Conservation (phyloP, 2,797 vertebrate species). For the Tenualosa ilisha region DNA sequence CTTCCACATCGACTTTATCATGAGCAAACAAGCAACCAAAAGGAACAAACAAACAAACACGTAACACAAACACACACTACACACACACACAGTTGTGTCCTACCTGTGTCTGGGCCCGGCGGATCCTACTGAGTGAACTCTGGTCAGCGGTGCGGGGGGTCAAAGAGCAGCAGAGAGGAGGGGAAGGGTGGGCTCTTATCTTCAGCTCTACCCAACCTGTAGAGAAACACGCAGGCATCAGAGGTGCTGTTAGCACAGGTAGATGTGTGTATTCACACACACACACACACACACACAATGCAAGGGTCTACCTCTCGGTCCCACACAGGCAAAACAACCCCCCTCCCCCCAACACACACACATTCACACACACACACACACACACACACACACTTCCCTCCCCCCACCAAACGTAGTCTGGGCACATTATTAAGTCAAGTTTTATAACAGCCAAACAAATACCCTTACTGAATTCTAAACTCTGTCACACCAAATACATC, state of each 20-base stretch:
- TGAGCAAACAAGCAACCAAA: neutral
- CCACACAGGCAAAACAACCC: neutral
- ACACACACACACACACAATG: neutral
- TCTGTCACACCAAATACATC: too few species aligned
- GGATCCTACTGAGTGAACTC: slow-evolving; percentile 17
- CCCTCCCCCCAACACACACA: neutral
- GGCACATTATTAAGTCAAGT: too few species aligned
- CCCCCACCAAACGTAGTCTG: too few species aligned
- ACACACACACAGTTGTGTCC: neutral
- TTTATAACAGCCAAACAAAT: too few species aligned
- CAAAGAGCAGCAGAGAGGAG: slow-evolving; percentile 35
- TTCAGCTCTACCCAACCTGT: neutral
- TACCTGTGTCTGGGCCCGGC: neutral
- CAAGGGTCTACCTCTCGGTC: too few species aligned
- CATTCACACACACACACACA: neutral
- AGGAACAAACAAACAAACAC: neutral
- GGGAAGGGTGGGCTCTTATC: neutral
- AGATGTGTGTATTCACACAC: neutral
- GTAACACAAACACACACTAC: neutral
- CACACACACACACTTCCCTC: neutral
- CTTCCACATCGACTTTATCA: neutral
- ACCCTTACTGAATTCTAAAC: too few species aligned
- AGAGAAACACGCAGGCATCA: neutral
- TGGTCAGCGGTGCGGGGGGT: slow-evolving; percentile 30
- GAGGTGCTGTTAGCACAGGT: too few species aligned